A percentile compares a stretch with the other conserved stretches of the same genome.
phyloP scores from a whole-genome alignment of 2,797 vertebrate genomes.

The Anisognathus igniventris region DNA sequence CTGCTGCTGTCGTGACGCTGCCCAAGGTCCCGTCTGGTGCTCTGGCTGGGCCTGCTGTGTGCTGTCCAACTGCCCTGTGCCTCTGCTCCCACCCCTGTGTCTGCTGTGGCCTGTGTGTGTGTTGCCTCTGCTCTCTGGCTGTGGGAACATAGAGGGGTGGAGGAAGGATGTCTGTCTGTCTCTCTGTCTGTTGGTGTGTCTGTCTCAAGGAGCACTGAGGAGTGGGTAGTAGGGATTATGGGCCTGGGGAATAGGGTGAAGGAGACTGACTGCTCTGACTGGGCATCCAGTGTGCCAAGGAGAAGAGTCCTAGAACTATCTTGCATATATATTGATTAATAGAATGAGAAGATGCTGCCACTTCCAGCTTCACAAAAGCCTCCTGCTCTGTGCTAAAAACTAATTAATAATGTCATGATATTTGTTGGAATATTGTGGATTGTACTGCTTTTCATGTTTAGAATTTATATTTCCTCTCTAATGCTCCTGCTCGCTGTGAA shows the following conservation, averaged over 20 bases:
- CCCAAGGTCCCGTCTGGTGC: neutral
- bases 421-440: neutral
- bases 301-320: neutral
- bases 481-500: neutral
- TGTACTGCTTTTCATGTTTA: neutral
- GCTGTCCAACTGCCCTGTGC: neutral
- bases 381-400: neutral
- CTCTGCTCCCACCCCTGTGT: neutral
- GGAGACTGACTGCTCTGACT: neutral
- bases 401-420: neutral
- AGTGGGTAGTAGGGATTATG: neutral
- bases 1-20: fast-evolving
- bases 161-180: neutral
- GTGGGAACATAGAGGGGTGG: neutral
- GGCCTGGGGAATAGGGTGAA: neutral
- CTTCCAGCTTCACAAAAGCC: neutral
- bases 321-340: neutral
- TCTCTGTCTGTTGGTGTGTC: neutral
- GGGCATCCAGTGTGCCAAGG: neutral
- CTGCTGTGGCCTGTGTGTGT: neutral
- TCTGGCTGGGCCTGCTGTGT: neutral
- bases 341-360: neutral
- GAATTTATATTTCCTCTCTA: neutral
- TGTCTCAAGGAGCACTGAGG: neutral
- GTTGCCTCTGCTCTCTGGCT: neutral